Evolutionary conservation across 2,113 vertebrate genomes (phyloP).

Genomic region (Xenopus borealis): DNA sequence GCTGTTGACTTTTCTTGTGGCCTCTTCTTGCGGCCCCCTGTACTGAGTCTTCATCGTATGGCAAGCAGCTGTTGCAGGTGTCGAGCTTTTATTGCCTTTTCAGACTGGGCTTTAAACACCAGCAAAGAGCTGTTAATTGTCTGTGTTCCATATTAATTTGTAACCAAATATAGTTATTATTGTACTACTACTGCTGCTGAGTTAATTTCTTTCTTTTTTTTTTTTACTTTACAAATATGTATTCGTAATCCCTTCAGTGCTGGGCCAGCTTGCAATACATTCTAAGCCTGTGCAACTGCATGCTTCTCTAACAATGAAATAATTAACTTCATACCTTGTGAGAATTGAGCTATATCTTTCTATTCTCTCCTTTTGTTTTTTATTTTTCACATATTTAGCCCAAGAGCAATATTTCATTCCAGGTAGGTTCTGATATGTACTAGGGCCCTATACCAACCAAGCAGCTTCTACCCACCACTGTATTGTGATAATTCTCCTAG

Average conservation of each 20-base stretch:
- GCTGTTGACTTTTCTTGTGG: too few species aligned
- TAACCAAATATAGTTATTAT: conserved; percentile 50
- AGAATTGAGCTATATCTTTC: conserved; percentile 82
- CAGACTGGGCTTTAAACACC: conserved; percentile 53
- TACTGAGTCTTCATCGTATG: conserved; percentile 51
- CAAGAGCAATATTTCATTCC: conserved; percentile 99
- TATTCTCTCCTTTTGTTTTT: conserved; percentile 69
- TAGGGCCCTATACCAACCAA: conserved; percentile 51
- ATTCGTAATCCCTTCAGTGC: conserved; percentile 57
- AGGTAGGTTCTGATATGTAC: conserved; percentile 85
- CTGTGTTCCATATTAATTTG: conserved; percentile 48
- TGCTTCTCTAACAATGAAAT: background rate
- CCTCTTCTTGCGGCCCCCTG: background rate
- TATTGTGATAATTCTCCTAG: conserved; percentile 51
- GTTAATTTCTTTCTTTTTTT: conserved; percentile 47
- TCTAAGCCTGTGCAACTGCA: background rate
- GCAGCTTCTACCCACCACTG: conserved; percentile 51
- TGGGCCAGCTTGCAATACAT: conserved; percentile 53
- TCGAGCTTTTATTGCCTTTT: conserved; percentile 56
- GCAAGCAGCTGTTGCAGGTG: conserved; percentile 56
- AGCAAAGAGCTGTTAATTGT: conserved; percentile 48
- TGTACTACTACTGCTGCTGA: conserved; percentile 50
- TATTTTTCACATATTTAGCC: conserved; percentile 75
- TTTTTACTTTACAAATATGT: conserved; percentile 57
- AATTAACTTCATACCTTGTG: conserved; percentile 51